phyloP scores from a whole-genome alignment of 2,113 vertebrate species.

The Gambusia affinis region DNA sequence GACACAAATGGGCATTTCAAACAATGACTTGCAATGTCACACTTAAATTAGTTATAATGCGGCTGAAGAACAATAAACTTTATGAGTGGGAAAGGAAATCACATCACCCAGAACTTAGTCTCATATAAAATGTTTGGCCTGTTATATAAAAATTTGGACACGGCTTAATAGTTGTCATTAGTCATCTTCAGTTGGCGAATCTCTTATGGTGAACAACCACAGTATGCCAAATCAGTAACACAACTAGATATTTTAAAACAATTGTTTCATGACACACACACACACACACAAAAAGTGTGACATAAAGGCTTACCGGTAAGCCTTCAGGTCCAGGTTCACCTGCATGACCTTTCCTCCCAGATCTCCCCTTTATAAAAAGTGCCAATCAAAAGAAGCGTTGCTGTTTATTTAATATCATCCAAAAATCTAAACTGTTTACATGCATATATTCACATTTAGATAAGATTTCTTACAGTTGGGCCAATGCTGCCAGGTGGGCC shows the following conservation, averaged over 20 bases:
- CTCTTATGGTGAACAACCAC: neutral
- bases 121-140: no score
- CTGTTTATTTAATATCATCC: constrained; percentile 8
- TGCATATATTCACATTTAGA: constrained; percentile 4
- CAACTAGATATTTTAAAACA: neutral
- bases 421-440: neutral
- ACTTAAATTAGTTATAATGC: no score
- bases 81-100: neutral
- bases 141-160: no score
- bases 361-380: constrained; percentile 83
- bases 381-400: constrained; percentile 17
- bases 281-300: neutral
- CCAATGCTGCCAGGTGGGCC: constrained; percentile 87
- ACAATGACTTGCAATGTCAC: no score
- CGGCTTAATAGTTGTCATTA: no score
- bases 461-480: constrained; percentile 83
- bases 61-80: neutral
- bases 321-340: constrained; percentile 91
- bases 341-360: constrained; percentile 86
- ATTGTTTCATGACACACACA: neutral
- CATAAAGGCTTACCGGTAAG: constrained; percentile 79
- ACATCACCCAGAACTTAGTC: neutral
- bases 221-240: neutral
- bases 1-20: no score
- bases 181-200: no score